Base-by-base conservation (phyloP, 2,888 invertebrate species). In the Liopterus haemorrhoidalis region DNA sequence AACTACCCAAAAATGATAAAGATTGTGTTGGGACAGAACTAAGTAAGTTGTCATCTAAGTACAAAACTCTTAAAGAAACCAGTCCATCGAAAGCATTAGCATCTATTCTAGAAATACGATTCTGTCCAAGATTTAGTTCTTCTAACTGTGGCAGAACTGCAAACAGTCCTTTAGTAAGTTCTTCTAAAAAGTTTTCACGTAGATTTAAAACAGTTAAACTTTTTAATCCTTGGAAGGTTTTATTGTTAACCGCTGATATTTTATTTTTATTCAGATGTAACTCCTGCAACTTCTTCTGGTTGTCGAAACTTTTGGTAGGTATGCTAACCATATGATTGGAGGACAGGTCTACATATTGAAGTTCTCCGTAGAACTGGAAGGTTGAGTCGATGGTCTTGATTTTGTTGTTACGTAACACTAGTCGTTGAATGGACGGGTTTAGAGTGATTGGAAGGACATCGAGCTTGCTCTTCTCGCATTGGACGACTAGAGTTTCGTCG, bases 391-490 rank as follows among this genome's bases (percentile, higher is more conserved):
- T 85, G 11, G 85, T 87, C 66, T 87, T 88, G 59, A 91, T 89
- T 60, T 83, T 82, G 67, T 90, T 91, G 66, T 85, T 86, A 59
- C 83, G 81, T 50, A 91, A 78, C 56, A 88, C 84, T 58, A 91
- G 77, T 41, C 88, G 76, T 63, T 87, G 86, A 51, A 91, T 88
- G 58, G 87, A 85, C 27, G 94, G 94, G 70, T 93, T 93, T 51
- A 93, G 73, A 2, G 90, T 87, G 59, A 92, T 92, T 49, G 92
- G 92, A 49, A 93, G 78, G 41, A 90, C 88, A 70, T 90, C 90
- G 49, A 93, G 74, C 55, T 85, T 85, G 61, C 88, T 88, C 62
- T 82, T 83, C 57, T 87, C 82, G 69, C 92, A 93, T 54, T 82
- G 81, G 36, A 91, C 92, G 46, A 86, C 84, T 54, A 88, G 78